Percentiles rank a stretch among this genome's conserved stretches.
Evolutionary conservation across 2,888 invertebrate species (phyloP).

Genomic region (Pammene fasciana): DNA sequence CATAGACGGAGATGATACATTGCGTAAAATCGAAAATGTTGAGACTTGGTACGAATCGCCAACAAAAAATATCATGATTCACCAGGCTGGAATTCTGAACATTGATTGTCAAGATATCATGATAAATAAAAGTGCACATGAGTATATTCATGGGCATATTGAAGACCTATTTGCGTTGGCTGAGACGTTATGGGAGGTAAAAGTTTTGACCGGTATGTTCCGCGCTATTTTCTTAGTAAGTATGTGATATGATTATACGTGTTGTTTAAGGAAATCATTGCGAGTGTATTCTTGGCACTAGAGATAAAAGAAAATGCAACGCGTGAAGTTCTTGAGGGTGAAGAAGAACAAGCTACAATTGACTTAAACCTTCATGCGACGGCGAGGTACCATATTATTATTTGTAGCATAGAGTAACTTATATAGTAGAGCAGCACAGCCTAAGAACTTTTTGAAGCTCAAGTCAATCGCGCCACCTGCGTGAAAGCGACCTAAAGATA

Average conservation of each 20-base stretch:
- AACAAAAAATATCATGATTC: constrained; percentile 56
- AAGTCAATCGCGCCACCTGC: no score
- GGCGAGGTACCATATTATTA: constrained; percentile 52
- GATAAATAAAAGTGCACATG: constrained; percentile 61
- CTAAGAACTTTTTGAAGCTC: no score
- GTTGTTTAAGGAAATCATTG: constrained; percentile 54
- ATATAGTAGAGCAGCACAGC: no score
- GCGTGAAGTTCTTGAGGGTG: constrained; percentile 48
- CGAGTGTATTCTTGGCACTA: constrained; percentile 58
- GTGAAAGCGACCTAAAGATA: no score
- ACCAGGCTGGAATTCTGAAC: constrained; percentile 66
- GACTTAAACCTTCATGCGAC: constrained; percentile 55
- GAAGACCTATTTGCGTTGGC: constrained; percentile 65
- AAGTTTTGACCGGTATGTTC: no score
- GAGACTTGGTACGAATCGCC: constrained; percentile 86
- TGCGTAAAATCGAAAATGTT: constrained; percentile 84
- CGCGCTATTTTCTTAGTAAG: no score
- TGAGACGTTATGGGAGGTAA: constrained; percentile 62
- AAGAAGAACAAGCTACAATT: constrained; percentile 46
- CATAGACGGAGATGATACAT: constrained; percentile 85
- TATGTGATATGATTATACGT: neutral
- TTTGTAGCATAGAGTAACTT: no score
- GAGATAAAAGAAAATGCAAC: constrained; percentile 52
- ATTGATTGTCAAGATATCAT: constrained; percentile 67
- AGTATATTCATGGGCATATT: constrained; percentile 66